Base-by-base conservation (phyloP, 2,888 invertebrate genomes). In the Cheilosia grossa region DNA sequence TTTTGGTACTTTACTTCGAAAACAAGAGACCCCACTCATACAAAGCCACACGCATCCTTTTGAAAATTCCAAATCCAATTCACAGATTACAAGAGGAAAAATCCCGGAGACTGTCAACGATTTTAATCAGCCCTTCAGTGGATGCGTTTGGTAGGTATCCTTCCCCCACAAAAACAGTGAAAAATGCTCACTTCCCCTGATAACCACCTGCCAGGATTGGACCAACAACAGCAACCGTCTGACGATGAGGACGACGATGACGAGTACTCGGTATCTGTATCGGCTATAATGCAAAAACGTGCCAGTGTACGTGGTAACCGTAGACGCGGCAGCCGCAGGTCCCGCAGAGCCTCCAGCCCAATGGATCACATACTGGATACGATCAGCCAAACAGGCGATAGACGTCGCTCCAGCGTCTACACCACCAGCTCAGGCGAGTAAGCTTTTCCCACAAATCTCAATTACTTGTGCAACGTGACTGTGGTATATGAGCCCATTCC, bases 351-450 rank as follows among this genome's bases (percentile, higher is more conserved):
- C 86, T 94, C 94, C 88, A 94, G 94, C 88, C 91, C 92, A 88
- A 91, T 92, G 91, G 92, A 92, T 90, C 90, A 91, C 88, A 88
- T 91, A 51, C 88, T 91, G 86, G 91, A 91, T 72, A 78, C 87
- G 21, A 64, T 83, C 33, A 86, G 87, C 56, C 78, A 85, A 69
- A 90, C 87, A 86, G 90, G 89, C 87, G 93, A 93, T 87, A 91
- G 94, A 66, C 92, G 96, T 78, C 92, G 95, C 88, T 95, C 95
- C 0, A 95, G 95, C n/a, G 96, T 95, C 58, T 96, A 95, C 89
- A 97, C 97, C 54, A 96, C 95, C 47, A 97, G 96, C 89, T 97
- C 97, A 86, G 97, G 96, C 91, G 97, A 97, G 97, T 97, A 92
- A 93, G 95, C 93, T 75, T 61, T 80, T 47, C 51, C 51, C 66